Base-by-base conservation (phyloP, 2,888 invertebrate species). In the Dexiosoma caninum region DNA sequence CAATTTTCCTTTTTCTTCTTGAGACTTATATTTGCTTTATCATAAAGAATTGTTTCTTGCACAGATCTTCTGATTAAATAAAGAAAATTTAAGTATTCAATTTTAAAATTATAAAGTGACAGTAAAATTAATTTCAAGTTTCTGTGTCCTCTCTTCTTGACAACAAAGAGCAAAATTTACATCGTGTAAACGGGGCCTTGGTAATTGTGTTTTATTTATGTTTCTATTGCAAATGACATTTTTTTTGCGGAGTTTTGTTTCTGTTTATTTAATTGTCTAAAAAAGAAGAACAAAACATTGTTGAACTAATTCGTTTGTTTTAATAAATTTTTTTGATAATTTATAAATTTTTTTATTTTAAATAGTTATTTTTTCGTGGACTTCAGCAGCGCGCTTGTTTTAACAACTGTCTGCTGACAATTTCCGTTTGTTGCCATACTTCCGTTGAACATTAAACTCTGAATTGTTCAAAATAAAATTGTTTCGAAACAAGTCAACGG, bases 361-460 rank as follows among this genome's bases (percentile, higher is more conserved):
- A 4, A 14, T n/a, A n/a, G n/a, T n/a, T n/a, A n/a, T n/a, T n/a
- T 53, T 44, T 53, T 5, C 19, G 12, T 44, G 23, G 42, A 2
- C 35, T 23, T 9, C 14, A 44, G 2, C 37, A 42, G 67, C 30
- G 42, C 19, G 27, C 37, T 21, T 12, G 44, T 53, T 72, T 62
- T 42, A 67, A 72, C 67, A 60, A 72, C 53, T 72, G 67, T 78
- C 67, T 78, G 74, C 72, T 67, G 72, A 72, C 78, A 78, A 69
- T 78, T 78, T 78, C 78, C 78, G 78, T 60, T 78, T 55, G 74
- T 69, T 72, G 74, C 55, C 72, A 60, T 4, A 72, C 74, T 72
- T 78, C 78, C 78, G 78, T 78, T 78, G 46, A 14, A 44, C 78
- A 78, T 72, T 72, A 67, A 78, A 78, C 60, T 67, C 78, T 60